Base-by-base conservation (phyloP, 2,113 vertebrate genomes). In the Ailurus styani region DNA sequence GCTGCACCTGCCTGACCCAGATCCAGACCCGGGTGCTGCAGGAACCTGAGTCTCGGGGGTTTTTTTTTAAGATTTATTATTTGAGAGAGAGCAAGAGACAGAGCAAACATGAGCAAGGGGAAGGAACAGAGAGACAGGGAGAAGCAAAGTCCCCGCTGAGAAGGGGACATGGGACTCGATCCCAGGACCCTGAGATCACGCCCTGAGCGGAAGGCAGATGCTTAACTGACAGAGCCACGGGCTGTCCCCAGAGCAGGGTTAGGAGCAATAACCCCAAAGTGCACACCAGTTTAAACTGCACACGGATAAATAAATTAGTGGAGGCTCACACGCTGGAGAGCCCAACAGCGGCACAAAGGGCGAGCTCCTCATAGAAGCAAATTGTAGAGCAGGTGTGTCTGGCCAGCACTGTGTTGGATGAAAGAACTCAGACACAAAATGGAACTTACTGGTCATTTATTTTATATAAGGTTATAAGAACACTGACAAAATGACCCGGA, bases 321-420 rank as follows among this genome's bases (percentile, higher is more conserved):
- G 6, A 13, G 23, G 5, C n/a, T 54, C 27, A 1, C 5, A 0
- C 1, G 4, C 11, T n/a, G n/a, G 20, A 23, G 54, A 45, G 37
- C 7, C 20, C 12, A 3, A 12, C n/a, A 64, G 18, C 3, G 47
- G 40, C 5, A 5, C 25, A 50, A n/a, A 57, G 18, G 23, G 37
- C 3, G 34, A 4, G 52, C 55, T 29, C 15, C 18, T 40, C 3
- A 3, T 37, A 10, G 10, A 18, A 40, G 40, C 29, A 52, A 57
- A 62, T 3, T n/a, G 1, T 7, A 27, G 14, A 4, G 15, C 55
- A 31, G 13, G 14, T 15, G 47, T 42, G 13, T 23, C 6, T 11
- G 1, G 13, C 4, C 34, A 52, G 18, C 21, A 15, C 7, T 45
- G 15, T 31, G 66, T 14, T 27, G 6, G 34, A 2, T 7, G 34